A percentile compares a stretch with the other conserved stretches of the same genome.
phyloP scores from a whole-genome alignment of 2,797 vertebrate genomes.

The Podarcis lilfordi region DNA sequence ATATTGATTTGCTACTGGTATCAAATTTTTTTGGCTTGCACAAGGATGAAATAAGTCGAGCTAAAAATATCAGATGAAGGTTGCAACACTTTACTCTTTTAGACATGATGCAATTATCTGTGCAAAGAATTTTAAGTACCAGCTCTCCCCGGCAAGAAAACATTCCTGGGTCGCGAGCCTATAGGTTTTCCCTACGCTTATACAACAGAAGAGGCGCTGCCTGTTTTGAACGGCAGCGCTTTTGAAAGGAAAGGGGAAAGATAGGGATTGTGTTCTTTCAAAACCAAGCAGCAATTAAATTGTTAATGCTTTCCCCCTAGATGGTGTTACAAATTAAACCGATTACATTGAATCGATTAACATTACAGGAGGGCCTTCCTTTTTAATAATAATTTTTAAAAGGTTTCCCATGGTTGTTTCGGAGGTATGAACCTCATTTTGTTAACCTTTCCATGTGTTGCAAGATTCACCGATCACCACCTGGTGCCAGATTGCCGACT shows the following conservation, averaged over 20 bases:
- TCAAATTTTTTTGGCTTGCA: not conserved
- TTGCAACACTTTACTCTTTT: slow-evolving; percentile 20
- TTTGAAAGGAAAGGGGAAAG: not conserved
- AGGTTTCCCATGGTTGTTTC: slow-evolving; percentile 44
- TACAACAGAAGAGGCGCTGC: not conserved
- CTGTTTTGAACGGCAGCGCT: not conserved
- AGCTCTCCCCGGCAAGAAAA: not conserved
- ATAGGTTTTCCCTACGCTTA: not conserved
- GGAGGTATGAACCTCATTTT: slow-evolving; percentile 40
- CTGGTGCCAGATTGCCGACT: slow-evolving; percentile 54
- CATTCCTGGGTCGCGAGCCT: slow-evolving; percentile 5
- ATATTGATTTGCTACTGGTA: slow-evolving; percentile 38
- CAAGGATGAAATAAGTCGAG: slow-evolving; percentile 49
- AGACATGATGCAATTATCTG: slow-evolving; percentile 41
- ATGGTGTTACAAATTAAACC: slow-evolving; percentile 41
- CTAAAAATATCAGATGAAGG: slow-evolving; percentile 62
- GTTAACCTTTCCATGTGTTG: slow-evolving; percentile 39
- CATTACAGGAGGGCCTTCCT: not conserved
- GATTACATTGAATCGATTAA: slow-evolving; percentile 57
- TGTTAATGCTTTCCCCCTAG: slow-evolving; percentile 26
- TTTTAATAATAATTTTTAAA: slow-evolving; percentile 1
- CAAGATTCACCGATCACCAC: slow-evolving; percentile 16
- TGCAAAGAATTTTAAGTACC: slow-evolving; percentile 56
- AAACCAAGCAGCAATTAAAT: slow-evolving; percentile 21
- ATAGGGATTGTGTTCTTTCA: slow-evolving; percentile 3